These are phyloP conservation scores for Sanderia malayensis DNA, from an alignment of 30 jellyfish, hydroid and myxozoan genomes.

Conservation along the genomic window DNA sequence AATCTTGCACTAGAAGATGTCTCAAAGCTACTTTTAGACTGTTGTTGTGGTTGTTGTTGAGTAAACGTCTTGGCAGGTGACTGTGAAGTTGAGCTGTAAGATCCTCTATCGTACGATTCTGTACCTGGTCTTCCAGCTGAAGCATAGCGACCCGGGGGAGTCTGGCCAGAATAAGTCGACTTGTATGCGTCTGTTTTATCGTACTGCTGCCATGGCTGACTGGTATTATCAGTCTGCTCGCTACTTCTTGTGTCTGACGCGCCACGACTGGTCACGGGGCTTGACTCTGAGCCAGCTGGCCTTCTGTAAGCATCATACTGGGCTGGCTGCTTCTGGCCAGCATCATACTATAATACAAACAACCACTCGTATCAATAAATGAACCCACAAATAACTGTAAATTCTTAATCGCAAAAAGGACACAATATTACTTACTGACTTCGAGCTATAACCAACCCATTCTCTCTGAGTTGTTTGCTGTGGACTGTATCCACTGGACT, in stretches of 20 bases:
- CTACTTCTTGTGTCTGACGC: neutral
- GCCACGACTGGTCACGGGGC: neutral
- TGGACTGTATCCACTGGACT: neutral
- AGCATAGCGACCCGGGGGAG: constrained; percentile 9
- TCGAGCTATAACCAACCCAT: neutral
- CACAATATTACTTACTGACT: neutral
- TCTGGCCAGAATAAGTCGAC: constrained; percentile 2
- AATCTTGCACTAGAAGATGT: neutral
- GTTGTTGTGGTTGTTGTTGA: neutral
- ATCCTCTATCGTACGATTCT: neutral
- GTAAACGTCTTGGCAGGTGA: neutral
- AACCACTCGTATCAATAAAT: too few relatives aligned
- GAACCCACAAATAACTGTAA: too few relatives aligned
- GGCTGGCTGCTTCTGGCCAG: neutral
- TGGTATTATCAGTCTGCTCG: neutral
- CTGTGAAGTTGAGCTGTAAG: neutral
- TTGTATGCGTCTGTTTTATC: neutral
- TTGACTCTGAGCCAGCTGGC: neutral
- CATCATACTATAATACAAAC: neutral
- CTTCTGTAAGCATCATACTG: neutral
- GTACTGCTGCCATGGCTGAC: constrained; percentile 9
- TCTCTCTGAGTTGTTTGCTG: too few relatives aligned
- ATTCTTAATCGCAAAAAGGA: too few relatives aligned
- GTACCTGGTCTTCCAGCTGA: constrained; percentile 3
- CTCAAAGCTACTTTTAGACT: neutral